These are phyloP conservation scores for Porphyrio hochstetteri DNA, from an alignment of 2,113 vertebrate species.

Conservation along the genomic window DNA sequence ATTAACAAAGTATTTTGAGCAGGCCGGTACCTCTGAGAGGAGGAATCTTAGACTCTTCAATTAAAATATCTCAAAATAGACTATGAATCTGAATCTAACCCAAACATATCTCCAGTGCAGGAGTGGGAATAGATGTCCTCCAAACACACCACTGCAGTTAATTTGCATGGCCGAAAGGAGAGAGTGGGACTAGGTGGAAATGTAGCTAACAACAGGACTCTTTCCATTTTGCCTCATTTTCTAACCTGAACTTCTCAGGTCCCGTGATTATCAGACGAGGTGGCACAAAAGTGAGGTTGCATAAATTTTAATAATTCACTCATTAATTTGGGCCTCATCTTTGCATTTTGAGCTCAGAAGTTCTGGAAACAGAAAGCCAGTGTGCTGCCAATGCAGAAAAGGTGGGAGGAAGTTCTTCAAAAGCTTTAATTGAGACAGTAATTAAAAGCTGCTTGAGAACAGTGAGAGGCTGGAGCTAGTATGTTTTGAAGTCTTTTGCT, in stretches of 20 bases:
- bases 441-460: slow-evolving; percentile 21
- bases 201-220: not conserved
- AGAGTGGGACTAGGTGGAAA: not conserved
- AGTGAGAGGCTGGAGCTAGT: not conserved
- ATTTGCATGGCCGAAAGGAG: not conserved
- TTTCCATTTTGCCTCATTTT: not conserved
- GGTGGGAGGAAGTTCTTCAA: slow-evolving; percentile 2
- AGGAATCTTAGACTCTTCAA: slow-evolving; percentile 20
- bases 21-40: slow-evolving; percentile 25
- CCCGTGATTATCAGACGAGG: not conserved
- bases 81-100: slow-evolving; percentile 8
- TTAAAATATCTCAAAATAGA: slow-evolving; percentile 56
- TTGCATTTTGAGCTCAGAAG: not conserved
- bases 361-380: not conserved
- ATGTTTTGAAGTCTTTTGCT: not conserved
- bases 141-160: not conserved
- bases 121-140: slow-evolving; percentile 18
- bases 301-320: not conserved
- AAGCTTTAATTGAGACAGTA: slow-evolving; percentile 16
- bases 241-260: not conserved
- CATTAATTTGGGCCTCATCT: not conserved
- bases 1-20: slow-evolving; percentile 32
- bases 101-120: not conserved
- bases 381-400: not conserved
- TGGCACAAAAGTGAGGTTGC: not conserved